Conservation (phyloP, 2,797 vertebrate genomes). For the Iguana delicatissima region DNA sequence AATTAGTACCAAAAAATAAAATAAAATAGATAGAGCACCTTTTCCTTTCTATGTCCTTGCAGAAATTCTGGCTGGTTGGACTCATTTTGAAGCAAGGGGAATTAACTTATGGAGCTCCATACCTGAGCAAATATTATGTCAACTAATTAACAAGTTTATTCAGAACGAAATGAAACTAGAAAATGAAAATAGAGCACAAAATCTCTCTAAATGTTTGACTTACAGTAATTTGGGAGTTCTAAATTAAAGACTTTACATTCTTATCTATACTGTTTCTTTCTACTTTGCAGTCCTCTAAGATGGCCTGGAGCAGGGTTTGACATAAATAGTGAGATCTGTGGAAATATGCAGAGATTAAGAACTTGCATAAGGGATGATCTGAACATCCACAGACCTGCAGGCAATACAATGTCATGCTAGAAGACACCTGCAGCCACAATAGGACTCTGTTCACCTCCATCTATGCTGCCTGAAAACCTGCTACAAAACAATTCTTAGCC, state of each 20-base stretch:
- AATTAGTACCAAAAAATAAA: neutral
- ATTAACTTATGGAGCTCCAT: constrained; percentile 3
- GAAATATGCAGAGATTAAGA: neutral
- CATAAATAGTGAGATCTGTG: neutral
- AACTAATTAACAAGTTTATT: constrained; percentile 12
- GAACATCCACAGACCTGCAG: neutral
- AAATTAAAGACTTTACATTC: neutral
- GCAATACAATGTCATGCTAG: too few relatives aligned
- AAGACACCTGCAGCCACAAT: too few relatives aligned
- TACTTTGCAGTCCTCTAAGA: neutral
- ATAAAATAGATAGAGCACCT: neutral
- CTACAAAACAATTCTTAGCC: too few relatives aligned
- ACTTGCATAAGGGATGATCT: neutral
- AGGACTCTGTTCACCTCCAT: too few relatives aligned
- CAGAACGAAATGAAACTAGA: neutral
- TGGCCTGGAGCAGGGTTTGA: too few relatives aligned
- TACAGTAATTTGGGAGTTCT: neutral
- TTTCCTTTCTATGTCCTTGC: neutral
- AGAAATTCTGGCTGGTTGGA: neutral
- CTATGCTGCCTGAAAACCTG: too few relatives aligned
- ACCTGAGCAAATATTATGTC: neutral
- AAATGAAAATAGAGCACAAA: neutral
- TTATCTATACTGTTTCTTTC: neutral
- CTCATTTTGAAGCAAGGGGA: neutral
- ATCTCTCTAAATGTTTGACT: neutral